Base-by-base conservation (phyloP, 1,140 invertebrate genomes). In the Centruroides sculpturatus region DNA sequence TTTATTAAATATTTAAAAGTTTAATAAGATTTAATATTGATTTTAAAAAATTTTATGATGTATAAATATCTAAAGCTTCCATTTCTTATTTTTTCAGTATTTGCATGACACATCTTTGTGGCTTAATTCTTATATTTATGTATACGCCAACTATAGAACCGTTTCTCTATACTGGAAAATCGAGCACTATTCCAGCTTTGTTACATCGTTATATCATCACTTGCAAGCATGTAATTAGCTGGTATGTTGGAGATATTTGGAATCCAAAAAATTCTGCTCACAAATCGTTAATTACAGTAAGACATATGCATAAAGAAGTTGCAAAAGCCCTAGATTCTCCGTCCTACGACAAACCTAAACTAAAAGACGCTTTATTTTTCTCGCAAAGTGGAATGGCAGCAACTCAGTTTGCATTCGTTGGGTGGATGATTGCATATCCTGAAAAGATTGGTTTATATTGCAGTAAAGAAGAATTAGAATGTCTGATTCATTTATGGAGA, bases 371-470 rank as follows among this genome's bases (percentile, higher is more conserved):
- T 5, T 23, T 69, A 4, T 71, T 69, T 59, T 69, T 81, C 1
- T 81, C 80, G 0, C 91, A 95, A 72, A 79, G 83, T 61, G 89
- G 92, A 64, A 82, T 94, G 80, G 83, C 83, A 0, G 67, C 92
- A 1, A 90, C 91, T 3, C 74, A 75, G 56, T 70, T 67, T 61
- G 70, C 69, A 9, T 94, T 95, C 68, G 82, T 93, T 65, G 90
- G 89, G 3, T 82, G 85, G 56, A 78, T 82, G 1, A 67, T 90
- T 0, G 63, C 87, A 5, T 81, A 81, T 50, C 80, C 84, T 0
- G 72, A 83, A 53, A 71, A 79, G 35, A 72, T 89, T 46, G 85
- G 86, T 1, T 73, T 90, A 3, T 48, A 60, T 36, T 69, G 70
- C 4, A 76, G 75, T 23, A 67, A 77, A 9, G 77, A 80, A 34